Evolutionary conservation across 2,888 invertebrate genomes (phyloP).

Genomic region (Phrixothrix hirtus): DNA sequence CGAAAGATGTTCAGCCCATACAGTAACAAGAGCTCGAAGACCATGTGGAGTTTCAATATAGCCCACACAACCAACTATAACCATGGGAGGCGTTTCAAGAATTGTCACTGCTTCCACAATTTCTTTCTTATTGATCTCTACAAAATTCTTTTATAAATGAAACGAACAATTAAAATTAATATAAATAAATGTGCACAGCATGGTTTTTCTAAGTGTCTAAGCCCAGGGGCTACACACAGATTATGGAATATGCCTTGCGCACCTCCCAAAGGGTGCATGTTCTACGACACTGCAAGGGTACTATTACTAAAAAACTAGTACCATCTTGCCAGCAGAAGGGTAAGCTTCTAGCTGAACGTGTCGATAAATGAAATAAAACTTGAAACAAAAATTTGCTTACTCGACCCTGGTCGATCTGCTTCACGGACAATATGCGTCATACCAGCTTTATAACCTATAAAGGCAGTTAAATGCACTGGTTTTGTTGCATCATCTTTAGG

Average conservation of each 20-base stretch:
- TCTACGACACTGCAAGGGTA: conserved; percentile 67
- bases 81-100: conserved; percentile 97
- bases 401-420: conserved; percentile 97
- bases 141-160: conserved; percentile 6
- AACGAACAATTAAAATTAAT: background rate
- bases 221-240: conserved; percentile 71
- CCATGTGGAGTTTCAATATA: conserved; percentile 99
- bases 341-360: conserved; percentile 53
- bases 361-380: conserved; percentile 55
- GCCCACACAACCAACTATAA: conserved; percentile 95
- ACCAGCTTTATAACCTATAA: conserved; percentile 98
- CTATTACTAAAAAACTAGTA: conserved; percentile 38
- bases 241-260: conserved; percentile 75
- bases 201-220: conserved; percentile 72
- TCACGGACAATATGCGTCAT: conserved; percentile 99
- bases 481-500: conserved; percentile 96
- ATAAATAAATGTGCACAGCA: conserved; percentile 63
- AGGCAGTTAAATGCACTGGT: conserved; percentile 97
- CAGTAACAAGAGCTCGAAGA: conserved; percentile 89
- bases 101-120: conserved; percentile 99
- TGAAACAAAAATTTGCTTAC: too few relatives aligned
- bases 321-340: conserved; percentile 52
- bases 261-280: conserved; percentile 63
- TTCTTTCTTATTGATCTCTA: conserved; percentile 99
- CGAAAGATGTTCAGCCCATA: conserved; percentile 98